phyloP scores from a whole-genome alignment of 1,140 invertebrate species.

The Dolichoris vasculosae region DNA sequence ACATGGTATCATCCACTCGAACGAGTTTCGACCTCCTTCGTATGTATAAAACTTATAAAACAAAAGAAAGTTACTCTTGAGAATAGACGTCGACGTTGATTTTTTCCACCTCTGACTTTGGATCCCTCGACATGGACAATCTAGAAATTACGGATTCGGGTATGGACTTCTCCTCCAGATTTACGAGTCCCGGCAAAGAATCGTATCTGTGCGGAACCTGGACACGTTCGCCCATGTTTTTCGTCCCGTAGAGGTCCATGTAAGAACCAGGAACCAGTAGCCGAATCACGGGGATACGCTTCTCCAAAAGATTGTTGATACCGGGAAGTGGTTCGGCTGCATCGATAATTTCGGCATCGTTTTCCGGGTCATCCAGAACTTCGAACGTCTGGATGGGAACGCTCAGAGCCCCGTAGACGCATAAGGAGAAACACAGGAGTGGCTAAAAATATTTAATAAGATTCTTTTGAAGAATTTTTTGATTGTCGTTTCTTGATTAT shows the following conservation, averaged over 20 bases:
- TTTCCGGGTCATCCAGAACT: conserved; percentile 54
- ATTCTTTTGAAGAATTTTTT: too few species aligned
- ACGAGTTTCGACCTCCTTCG: neutral
- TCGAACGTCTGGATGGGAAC: conserved; percentile 28
- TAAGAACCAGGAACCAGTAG: conserved; percentile 52
- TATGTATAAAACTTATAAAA: too few species aligned
- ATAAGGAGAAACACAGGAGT: conserved; percentile 56
- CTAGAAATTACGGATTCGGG: conserved; percentile 42
- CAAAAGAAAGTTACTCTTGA: neutral
- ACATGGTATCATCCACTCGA: neutral
- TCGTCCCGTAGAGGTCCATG: conserved; percentile 52
- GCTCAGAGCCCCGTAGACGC: conserved; percentile 50
- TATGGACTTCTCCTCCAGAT: conserved; percentile 60
- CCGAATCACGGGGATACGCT: conserved; percentile 60
- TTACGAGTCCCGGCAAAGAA: conserved; percentile 54
- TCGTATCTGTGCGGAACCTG: conserved; percentile 45
- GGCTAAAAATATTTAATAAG: conserved; percentile 56
- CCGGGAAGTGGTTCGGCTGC: conserved; percentile 56
- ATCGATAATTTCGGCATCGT: conserved; percentile 61
- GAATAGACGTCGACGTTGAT: neutral
- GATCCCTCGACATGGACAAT: neutral
- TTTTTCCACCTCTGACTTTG: conserved; percentile 47
- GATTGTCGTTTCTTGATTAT: too few species aligned
- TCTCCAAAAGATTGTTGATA: conserved; percentile 62
- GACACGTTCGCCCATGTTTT: conserved; percentile 59